Evolutionary conservation across 2,888 invertebrate species (phyloP), one percentile per base, ranked within the genome.

Genomic region (Oscheius sp.): DNA sequence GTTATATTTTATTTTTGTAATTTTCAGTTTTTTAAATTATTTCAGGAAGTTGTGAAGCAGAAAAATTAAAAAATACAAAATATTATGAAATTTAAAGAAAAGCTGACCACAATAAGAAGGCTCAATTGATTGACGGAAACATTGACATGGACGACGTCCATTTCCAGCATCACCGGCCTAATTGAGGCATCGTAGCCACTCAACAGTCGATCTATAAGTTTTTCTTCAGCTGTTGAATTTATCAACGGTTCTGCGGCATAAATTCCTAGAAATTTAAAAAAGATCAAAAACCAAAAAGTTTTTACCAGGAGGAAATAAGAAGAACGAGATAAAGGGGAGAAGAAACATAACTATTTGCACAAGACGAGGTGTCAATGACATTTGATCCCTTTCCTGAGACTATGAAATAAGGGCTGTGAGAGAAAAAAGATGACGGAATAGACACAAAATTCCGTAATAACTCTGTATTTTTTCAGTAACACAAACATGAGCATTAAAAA

Each of bases 161-260:
- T 55, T 49, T 80, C 80, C 58, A 75, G 63, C 18, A 73, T 29
- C 2, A 80, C 80, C 1, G 80, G 80, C 5, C 80, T 73, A 35
- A 80, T 74, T 0, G 75, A 45, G 13, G 72, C 68, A 63, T 80
- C 80, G 43, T 80, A 80, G 9, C 75, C 80, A 25, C 41, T 25
- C 12, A 72, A 35, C 9, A 72, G 45, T 12, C 18, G 13, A 21
- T 21, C 45, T 18, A 71, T 61, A 7, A 71, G 56, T 16, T n/a
- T 27, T 49, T 52, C 49, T 27, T 66, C 52, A 5, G 66, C 25
- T 13, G 25, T 49, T 23, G 27, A n/a, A 52, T 66, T 66, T 41
- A 61, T 61, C 43, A n/a, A 5, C 21, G 58, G n/a, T 27, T 23
- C 58, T 2, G 7, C 29, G 12, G 29, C 7, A 27, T 13, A 27